Conservation (phyloP, 2,797 vertebrate species). For the Bradypodion pumilum region DNA sequence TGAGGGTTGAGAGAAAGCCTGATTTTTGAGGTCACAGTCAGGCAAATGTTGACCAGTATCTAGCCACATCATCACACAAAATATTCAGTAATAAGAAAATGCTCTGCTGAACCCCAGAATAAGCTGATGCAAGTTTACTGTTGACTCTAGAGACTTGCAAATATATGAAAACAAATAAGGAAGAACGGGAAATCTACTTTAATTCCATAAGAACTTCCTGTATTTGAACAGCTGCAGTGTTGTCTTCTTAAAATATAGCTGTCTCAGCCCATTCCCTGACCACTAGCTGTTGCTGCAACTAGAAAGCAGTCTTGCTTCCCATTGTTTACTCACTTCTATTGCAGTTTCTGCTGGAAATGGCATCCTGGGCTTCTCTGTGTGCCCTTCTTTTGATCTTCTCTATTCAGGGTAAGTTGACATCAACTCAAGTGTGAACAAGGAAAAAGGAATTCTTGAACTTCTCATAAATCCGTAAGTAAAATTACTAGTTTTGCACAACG, state of each 20-base stretch:
- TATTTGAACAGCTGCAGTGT: rapidly evolving
- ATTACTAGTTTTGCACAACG: too few species aligned
- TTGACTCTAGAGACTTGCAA: neutral
- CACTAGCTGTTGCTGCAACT: neutral
- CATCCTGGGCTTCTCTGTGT: neutral
- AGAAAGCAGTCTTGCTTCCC: neutral
- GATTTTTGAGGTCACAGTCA: neutral
- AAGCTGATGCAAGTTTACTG: too few species aligned
- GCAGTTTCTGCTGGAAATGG: neutral
- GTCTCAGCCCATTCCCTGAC: neutral
- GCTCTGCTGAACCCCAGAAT: neutral
- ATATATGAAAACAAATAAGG: neutral
- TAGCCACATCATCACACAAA: too few species aligned
- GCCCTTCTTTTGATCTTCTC: neutral
- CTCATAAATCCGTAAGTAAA: too few species aligned
- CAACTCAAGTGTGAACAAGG: too few species aligned
- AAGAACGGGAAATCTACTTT: neutral
- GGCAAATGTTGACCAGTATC: neutral
- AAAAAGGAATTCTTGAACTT: too few species aligned
- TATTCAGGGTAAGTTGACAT: conserved; percentile 5
- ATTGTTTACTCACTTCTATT: neutral
- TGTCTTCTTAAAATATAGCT: neutral
- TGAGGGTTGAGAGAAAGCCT: neutral
- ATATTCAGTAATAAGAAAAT: too few species aligned
- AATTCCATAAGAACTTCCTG: neutral